Evolutionary conservation across 2,888 invertebrate genomes (phyloP), one percentile per base, ranked within the genome.

Genomic region (Mythimna impura): DNA sequence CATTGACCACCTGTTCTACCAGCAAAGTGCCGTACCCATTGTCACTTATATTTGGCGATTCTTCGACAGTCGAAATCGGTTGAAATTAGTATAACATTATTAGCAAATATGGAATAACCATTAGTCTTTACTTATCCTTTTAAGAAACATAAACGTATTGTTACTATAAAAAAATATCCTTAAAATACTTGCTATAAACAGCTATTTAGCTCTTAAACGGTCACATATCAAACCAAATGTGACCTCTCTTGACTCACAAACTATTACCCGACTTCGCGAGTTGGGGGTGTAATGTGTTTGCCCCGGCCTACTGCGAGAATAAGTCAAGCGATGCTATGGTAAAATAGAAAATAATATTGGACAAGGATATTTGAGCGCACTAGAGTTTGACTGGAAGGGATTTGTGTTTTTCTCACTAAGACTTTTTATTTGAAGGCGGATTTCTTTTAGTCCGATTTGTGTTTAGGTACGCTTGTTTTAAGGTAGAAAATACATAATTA

Each of bases 261-360:
- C 76, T 78, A 78, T 73, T 77, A 73, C 67, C 73, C 80, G 73
- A 71, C 74, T 66, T 60, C 61, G 76, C 47, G 65, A 77, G 66
- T 76, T 25, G 71, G 65, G 43, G 64, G 65, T 81, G 71, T 83
- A 86, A 87, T 87, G 80, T 86, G 78, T 86, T 86, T 82, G 76
- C 62, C 82, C 71, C 73, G 69, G 65, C 76, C 63, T 73, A 76
- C 63, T 79, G 68, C 77, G 73, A 61, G 82, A 84, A 86, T 82
- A 86, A 86, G 82, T 82, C 82, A 73, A 81, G 79, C 81, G 78
- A 71, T 78, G 80, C 76, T 84, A 76, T 86, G 84, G 81, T 86
- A 86, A 86, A 86, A 83, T 73, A 84, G 82, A 85, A 87, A 87
- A 87, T 86, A 84, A 87, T 82, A 84, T 81, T 66, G 30, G 4